These are phyloP conservation scores for Drosophila varians DNA, from an alignment of 1,140 invertebrate species.

Conservation along the genomic window DNA sequence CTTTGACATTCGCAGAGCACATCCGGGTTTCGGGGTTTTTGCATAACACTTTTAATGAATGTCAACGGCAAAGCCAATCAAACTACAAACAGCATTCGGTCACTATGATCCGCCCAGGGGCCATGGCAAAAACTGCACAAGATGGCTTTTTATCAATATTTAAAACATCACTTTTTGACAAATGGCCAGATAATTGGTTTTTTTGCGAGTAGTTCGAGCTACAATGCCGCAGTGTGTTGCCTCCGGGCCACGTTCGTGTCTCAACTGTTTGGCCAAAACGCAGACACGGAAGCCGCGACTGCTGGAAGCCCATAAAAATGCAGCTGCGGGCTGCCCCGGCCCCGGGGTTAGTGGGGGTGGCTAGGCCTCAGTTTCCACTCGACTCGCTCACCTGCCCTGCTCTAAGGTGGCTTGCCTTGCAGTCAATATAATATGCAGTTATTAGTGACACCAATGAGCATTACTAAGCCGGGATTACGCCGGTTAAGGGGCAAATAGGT, in stretches of 20 bases:
- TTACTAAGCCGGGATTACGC: conserved; percentile 23
- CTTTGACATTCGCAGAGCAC: conserved; percentile 36
- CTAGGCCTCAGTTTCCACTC: conserved; percentile 33
- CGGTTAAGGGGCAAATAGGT: conserved; percentile 30
- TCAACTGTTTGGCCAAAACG: conserved; percentile 51
- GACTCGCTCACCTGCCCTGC: conserved; percentile 19
- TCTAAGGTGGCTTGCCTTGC: conserved; percentile 35
- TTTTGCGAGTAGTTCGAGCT: not conserved
- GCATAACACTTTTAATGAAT: conserved; percentile 79
- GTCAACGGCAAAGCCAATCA: conserved; percentile 40
- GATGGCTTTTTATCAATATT: conserved; percentile 15
- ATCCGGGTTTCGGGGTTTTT: conserved; percentile 54
- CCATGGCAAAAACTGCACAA: conserved; percentile 22
- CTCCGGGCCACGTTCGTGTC: conserved; percentile 44
- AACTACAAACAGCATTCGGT: conserved; percentile 13
- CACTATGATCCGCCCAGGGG: conserved; percentile 7
- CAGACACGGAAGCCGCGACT: conserved; percentile 4
- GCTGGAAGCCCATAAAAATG: conserved; percentile 75
- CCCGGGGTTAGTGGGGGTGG: conserved; percentile 33
- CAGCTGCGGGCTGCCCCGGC: conserved; percentile 38
- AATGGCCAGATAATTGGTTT: not conserved
- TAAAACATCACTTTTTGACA: conserved; percentile 2
- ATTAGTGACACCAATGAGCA: conserved; percentile 69
- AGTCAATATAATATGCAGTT: conserved; percentile 74
- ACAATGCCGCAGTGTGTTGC: conserved; percentile 6